phyloP scores from a whole-genome alignment of 35 echinoderm and acorn worm genomes.

The Ophioderma brevispina region DNA sequence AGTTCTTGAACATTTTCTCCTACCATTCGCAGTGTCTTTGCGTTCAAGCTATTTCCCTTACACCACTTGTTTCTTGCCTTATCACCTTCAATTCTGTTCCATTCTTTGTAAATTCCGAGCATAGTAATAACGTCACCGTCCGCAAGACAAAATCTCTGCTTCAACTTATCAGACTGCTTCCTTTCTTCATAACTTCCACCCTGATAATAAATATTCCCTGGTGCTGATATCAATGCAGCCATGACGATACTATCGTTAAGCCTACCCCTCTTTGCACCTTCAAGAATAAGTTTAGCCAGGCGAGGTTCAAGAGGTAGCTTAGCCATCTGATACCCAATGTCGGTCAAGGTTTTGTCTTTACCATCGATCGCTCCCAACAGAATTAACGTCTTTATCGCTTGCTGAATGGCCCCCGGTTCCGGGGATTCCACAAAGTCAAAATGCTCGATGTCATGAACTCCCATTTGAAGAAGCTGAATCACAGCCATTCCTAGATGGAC shows the following conservation, averaged over 20 bases:
- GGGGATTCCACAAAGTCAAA: constrained; percentile 52
- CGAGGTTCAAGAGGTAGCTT: constrained; percentile 37
- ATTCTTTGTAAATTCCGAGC: constrained; percentile 13
- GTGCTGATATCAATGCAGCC: constrained; percentile 41
- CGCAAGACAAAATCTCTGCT: constrained; percentile 26
- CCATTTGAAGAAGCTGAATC: constrained; percentile 39
- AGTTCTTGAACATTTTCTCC: constrained; percentile 13
- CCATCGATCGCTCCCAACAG: constrained; percentile 33
- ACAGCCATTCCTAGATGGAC: constrained; percentile 57
- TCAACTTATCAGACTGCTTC: constrained; percentile 21
- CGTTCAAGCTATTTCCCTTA: constrained; percentile 31
- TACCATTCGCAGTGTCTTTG: constrained; percentile 32
- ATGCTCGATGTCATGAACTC: constrained; percentile 22
- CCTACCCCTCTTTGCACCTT: not conserved
- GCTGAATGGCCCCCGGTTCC: constrained; percentile 18
- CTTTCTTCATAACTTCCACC: constrained; percentile 28
- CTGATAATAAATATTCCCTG: constrained; percentile 34
- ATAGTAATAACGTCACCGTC: constrained; percentile 43
- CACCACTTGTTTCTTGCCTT: constrained; percentile 29
- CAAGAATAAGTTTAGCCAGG: constrained; percentile 40
- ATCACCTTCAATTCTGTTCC: constrained; percentile 16
- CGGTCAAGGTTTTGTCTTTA: not conserved
- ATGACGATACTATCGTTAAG: constrained; percentile 23
- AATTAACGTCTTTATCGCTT: constrained; percentile 29
- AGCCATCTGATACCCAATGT: constrained; percentile 22